Percentiles rank a stretch among this genome's conserved stretches.
Conservation (phyloP, 1,140 invertebrate genomes). For the Hycleus phaleratus region DNA sequence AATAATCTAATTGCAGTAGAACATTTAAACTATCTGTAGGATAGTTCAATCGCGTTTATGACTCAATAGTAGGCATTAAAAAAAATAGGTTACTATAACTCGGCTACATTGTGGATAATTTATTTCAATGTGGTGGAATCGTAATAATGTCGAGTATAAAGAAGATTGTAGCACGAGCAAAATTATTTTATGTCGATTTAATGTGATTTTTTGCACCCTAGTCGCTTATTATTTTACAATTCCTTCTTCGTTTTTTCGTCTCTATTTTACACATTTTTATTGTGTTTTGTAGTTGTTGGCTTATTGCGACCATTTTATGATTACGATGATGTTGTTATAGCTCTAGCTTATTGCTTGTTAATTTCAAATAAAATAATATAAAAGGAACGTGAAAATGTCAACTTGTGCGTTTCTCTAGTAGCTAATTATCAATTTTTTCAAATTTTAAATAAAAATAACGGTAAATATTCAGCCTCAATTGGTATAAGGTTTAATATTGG, state of each 20-base stretch:
- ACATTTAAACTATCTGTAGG: no score
- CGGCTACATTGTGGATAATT: conserved; percentile 20
- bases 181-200: conserved; percentile 11
- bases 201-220: conserved; percentile 7
- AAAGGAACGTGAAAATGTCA: conserved; percentile 6
- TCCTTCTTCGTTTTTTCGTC: conserved; percentile 4
- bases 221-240: conserved; percentile 13
- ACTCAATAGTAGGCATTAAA: conserved; percentile 3
- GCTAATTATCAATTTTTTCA: no score
- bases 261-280: background rate
- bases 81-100: conserved; percentile 20
- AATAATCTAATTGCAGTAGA: no score
- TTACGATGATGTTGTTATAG: conserved; percentile 16
- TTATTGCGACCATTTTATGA: conserved; percentile 16
- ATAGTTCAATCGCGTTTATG: background rate
- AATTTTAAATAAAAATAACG: no score
- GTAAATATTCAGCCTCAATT: background rate
- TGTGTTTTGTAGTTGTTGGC: conserved; percentile 13
- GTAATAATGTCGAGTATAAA: background rate
- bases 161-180: conserved; percentile 13
- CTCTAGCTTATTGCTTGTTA: conserved; percentile 12
- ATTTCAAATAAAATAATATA: conserved; percentile 6
- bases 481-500: background rate
- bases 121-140: conserved; percentile 18
- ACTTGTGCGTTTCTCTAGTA: background rate